These are phyloP conservation scores for Drosophila peninsularis DNA, from an alignment of 2,888 invertebrate species.

Conservation along the genomic window DNA sequence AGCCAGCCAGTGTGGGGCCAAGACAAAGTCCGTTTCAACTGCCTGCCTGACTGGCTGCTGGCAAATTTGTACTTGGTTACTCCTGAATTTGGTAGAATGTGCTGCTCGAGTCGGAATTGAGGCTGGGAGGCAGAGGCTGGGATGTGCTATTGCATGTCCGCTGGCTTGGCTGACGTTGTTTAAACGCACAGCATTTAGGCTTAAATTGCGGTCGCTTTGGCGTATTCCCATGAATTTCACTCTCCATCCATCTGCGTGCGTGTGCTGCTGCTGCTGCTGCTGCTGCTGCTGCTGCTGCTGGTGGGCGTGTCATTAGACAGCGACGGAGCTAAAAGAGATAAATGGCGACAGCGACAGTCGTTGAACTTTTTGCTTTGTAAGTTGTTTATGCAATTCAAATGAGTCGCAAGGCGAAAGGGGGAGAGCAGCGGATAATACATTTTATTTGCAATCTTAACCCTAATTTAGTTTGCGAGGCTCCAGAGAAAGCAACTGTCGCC, in stretches of 20 bases:
- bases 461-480: slow-evolving; percentile 73
- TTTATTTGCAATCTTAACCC: slow-evolving; percentile 80
- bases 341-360: slow-evolving; percentile 72
- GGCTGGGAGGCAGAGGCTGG: slow-evolving; percentile 5
- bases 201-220: slow-evolving; percentile 74
- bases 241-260: slow-evolving; percentile 21
- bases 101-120: slow-evolving; percentile 37
- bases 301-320: slow-evolving; percentile 79
- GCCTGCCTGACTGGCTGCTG: slow-evolving; percentile 13
- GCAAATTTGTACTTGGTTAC: slow-evolving; percentile 68
- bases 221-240: slow-evolving; percentile 66
- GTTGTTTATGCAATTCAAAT: slow-evolving; percentile 80
- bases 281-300: neutral
- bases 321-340: slow-evolving; percentile 72
- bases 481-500: slow-evolving; percentile 65
- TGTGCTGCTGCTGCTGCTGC: neutral
- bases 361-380: slow-evolving; percentile 77
- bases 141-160: slow-evolving; percentile 61
- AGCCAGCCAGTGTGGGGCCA: slow-evolving; percentile 2
- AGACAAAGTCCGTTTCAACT: slow-evolving; percentile 23
- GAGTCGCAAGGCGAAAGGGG: slow-evolving; percentile 42
- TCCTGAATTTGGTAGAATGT: slow-evolving; percentile 56
- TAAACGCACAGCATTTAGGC: slow-evolving; percentile 77
- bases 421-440: slow-evolving; percentile 63
- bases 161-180: slow-evolving; percentile 62